Evolutionary conservation across 2,113 vertebrate genomes (phyloP).

Genomic region (Herpetotheres cachinnans): DNA sequence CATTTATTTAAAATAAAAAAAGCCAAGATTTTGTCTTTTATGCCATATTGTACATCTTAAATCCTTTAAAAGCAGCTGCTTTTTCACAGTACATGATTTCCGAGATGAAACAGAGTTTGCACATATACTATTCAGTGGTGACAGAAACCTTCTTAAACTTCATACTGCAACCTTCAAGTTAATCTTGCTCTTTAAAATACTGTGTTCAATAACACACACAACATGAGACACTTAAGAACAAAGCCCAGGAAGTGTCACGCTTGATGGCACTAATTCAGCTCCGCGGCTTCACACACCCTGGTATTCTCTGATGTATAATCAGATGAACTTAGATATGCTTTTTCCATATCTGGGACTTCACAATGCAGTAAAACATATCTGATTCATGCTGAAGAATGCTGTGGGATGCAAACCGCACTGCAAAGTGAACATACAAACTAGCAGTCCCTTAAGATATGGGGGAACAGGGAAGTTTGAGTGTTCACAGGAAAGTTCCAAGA

Average conservation of each 20-base stretch:
- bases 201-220: neutral
- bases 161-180: neutral
- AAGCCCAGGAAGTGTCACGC: neutral
- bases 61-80: neutral
- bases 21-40: neutral
- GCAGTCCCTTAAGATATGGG: neutral
- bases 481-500: neutral
- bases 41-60: neutral
- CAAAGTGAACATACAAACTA: neutral
- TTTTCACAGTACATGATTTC: neutral
- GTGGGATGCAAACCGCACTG: neutral
- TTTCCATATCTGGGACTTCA: neutral
- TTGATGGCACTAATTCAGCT: neutral
- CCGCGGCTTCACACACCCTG: neutral
- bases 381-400: neutral
- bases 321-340: accelerated
- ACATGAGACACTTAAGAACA: neutral
- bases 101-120: neutral
- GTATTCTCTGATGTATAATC: neutral
- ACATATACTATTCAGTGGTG: neutral
- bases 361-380: neutral
- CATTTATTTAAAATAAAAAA: neutral
- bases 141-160: neutral
- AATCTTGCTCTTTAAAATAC: neutral
- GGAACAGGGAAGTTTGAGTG: neutral